Evolutionary conservation across 2,888 invertebrate genomes (phyloP), one percentile per base, ranked within the genome.

Genomic region (Leucoptera coffeella): DNA sequence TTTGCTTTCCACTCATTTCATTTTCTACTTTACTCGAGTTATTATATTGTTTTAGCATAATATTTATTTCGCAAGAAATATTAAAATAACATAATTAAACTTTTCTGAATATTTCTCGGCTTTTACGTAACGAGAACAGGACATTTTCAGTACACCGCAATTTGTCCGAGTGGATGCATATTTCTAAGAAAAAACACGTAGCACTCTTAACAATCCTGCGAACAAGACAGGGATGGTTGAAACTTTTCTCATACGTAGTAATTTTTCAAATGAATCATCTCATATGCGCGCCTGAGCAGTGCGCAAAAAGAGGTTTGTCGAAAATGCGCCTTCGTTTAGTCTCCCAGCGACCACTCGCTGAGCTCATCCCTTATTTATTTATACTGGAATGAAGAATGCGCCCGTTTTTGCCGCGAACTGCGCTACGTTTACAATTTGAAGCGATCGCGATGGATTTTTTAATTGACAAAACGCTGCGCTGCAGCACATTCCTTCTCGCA

Each of bases 321-420:
- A 67, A 69, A 69, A 65, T 60, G 56, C 48, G 48, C 43, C 51
- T 17, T 52, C 57, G 50, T 55, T 58, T 52, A 56, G 56, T 54
- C 50, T 42, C 48, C 40, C 43, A 39, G 41, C 37, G 42, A 40
- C 47, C 45, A 43, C 44, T 47, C 47, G 38, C 45, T 43, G 51
- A 48, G 57, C 61, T 65, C 65, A 69, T 65, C 61, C 60, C 60
- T 64, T 67, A 65, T 67, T 67, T 69, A 65, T 65, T 59, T 62
- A 62, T 61, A 59, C 61, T 50, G 61, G 60, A 60, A 64, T 57
- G 55, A 62, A 48, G 65, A 60, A 65, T 65, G 54, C 49, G 38
- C 40, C 42, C n/a, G 46, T 60, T 65, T 65, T 65, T 64, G 56
- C 50, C 14, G 21, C 14, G 14, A 6, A 14, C 23, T 44, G 42